These are phyloP conservation scores for Aradus depressus DNA, from an alignment of 2,888 invertebrate species.

Conservation along the genomic window DNA sequence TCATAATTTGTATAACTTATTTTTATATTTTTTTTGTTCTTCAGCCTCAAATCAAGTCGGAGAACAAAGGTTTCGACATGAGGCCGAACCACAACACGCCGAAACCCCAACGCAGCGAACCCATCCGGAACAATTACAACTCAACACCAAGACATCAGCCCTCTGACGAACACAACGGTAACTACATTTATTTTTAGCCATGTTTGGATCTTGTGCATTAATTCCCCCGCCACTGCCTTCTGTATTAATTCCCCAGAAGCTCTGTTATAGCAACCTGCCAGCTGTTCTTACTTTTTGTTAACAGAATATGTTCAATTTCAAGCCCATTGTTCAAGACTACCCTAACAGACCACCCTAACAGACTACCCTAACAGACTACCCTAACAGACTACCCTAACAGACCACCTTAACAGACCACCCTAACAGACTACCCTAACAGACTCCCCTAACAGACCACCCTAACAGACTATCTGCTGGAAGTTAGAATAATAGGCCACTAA, in stretches of 20 bases:
- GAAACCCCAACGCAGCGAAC: slow-evolving; percentile 22
- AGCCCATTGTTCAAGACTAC: too few relatives aligned
- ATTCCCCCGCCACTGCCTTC: too few relatives aligned
- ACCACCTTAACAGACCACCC: too few relatives aligned
- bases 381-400: too few relatives aligned
- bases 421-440: too few relatives aligned
- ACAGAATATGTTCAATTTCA: background rate
- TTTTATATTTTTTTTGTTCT: background rate
- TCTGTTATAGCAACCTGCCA: too few relatives aligned
- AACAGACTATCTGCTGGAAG: too few relatives aligned
- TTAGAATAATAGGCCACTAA: too few relatives aligned
- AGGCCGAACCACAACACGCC: slow-evolving; percentile 11
- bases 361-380: too few relatives aligned
- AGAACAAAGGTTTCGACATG: slow-evolving; percentile 14
- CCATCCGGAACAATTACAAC: slow-evolving; percentile 13
- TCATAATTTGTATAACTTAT: background rate
- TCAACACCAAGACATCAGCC: slow-evolving; percentile 12
- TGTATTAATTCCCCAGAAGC: background rate
- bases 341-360: too few relatives aligned
- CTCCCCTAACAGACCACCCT: too few relatives aligned
- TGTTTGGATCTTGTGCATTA: background rate
- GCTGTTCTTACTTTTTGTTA: too few relatives aligned
- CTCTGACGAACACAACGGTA: slow-evolving; percentile 17
- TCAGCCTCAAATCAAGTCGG: slow-evolving; percentile 16
- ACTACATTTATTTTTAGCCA: background rate